These are phyloP conservation scores for Amphipoea oculea DNA, from an alignment of 2,888 invertebrate species.

Conservation along the genomic window DNA sequence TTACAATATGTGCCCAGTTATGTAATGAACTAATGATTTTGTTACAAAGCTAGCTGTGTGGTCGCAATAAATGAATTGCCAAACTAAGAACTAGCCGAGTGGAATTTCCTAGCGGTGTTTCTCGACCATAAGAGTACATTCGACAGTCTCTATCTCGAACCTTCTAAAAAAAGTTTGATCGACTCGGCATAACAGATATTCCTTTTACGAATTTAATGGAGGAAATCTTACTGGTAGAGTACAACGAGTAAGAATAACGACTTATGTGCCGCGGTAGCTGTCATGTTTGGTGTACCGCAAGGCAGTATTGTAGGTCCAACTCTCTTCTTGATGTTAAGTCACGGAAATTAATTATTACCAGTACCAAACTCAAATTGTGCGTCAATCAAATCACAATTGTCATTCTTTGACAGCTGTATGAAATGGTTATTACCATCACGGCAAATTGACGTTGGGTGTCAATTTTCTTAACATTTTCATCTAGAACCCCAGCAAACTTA, in stretches of 20 bases:
- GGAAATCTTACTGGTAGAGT: neutral
- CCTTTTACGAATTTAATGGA: neutral
- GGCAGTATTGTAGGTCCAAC: slow-evolving; percentile 8
- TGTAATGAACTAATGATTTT: neutral
- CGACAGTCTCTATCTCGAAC: neutral
- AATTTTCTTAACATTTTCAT: neutral
- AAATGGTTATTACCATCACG: neutral
- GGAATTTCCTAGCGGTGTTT: neutral
- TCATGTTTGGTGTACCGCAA: slow-evolving; percentile 6
- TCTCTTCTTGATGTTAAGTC: slow-evolving; percentile 3
- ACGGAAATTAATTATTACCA: neutral
- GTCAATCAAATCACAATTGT: neutral
- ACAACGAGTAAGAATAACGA: slow-evolving; percentile 1
- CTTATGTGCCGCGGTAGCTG: neutral
- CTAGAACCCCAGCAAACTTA: neutral
- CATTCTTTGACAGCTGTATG: neutral
- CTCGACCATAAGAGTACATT: neutral
- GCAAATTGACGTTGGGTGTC: neutral
- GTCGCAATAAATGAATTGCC: neutral
- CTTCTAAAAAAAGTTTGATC: neutral
- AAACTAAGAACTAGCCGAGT: neutral
- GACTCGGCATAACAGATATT: neutral
- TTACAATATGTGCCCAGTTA: neutral
- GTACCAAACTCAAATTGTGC: neutral
- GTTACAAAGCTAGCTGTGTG: neutral